phyloP scores from a whole-genome alignment of 2,113 vertebrate species.

The Gracilinanus agilis region DNA sequence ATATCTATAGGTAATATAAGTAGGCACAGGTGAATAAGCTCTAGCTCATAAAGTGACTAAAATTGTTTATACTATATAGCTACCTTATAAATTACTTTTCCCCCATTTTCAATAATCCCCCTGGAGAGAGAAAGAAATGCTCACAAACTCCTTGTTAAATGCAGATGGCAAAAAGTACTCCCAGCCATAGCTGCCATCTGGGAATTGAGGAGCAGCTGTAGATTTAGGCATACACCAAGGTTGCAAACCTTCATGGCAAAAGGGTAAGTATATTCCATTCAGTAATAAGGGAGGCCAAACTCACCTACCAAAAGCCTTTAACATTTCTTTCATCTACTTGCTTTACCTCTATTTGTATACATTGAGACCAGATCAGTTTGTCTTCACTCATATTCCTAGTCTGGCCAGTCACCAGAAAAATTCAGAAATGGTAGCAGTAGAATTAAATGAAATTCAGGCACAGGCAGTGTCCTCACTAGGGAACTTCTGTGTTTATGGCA shows the following conservation, averaged over 20 bases:
- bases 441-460: slow-evolving; percentile 82
- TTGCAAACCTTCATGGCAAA: slow-evolving; percentile 78
- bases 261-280: slow-evolving; percentile 67
- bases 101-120: slow-evolving; percentile 79
- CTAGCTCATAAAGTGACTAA: slow-evolving; percentile 54
- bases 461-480: slow-evolving; percentile 82
- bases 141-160: slow-evolving; percentile 82
- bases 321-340: slow-evolving; percentile 54
- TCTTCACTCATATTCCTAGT: slow-evolving; percentile 73
- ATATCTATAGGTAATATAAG: slow-evolving; percentile 51
- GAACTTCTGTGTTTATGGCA: slow-evolving; percentile 83
- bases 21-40: slow-evolving; percentile 66
- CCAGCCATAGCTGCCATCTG: slow-evolving; percentile 82
- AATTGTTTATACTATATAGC: slow-evolving; percentile 69
- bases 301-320: slow-evolving; percentile 22
- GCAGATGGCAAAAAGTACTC: slow-evolving; percentile 82
- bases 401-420: slow-evolving; percentile 80
- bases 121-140: slow-evolving; percentile 73
- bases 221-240: slow-evolving; percentile 80
- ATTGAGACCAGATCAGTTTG: slow-evolving; percentile 57
- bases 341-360: slow-evolving; percentile 51
- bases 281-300: slow-evolving; percentile 48
- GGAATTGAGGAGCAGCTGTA: slow-evolving; percentile 80
- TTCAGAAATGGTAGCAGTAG: slow-evolving; percentile 74
- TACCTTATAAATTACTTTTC: slow-evolving; percentile 80